Conservation (phyloP, 1,140 invertebrate genomes). For the Diploscapter pachys region DNA sequence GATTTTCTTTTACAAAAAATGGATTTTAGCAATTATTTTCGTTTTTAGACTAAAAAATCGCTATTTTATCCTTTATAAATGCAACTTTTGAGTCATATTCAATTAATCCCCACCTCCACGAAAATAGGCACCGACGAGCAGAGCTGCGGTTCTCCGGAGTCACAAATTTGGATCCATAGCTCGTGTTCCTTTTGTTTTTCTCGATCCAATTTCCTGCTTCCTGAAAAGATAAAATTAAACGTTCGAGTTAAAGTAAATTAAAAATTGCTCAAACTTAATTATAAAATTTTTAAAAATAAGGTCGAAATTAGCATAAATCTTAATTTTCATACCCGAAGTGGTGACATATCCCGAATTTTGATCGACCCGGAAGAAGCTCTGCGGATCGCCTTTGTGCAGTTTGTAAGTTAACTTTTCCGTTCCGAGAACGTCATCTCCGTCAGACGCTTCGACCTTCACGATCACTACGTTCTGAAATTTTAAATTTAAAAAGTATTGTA, state of each 20-base stretch:
- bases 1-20: no score
- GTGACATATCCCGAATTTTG: slow-evolving; percentile 69
- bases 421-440: slow-evolving; percentile 71
- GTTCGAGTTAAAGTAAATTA: no score
- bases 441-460: slow-evolving; percentile 73
- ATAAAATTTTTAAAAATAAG: no score
- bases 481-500: no score
- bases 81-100: no score
- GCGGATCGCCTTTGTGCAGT: slow-evolving; percentile 75
- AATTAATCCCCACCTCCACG: slow-evolving; percentile 47
- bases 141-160: slow-evolving; percentile 66
- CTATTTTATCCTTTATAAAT: no score
- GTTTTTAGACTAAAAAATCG: no score
- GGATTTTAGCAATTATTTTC: no score
- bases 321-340: no score
- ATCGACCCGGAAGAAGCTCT: slow-evolving; percentile 83
- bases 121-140: slow-evolving; percentile 81
- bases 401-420: slow-evolving; percentile 68
- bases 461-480: slow-evolving; percentile 70
- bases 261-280: no score
- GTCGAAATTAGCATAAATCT: slow-evolving; percentile 65
- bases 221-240: slow-evolving; percentile 9
- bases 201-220: slow-evolving; percentile 72
- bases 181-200: slow-evolving; percentile 79
- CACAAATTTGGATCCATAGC: slow-evolving; percentile 69